Evolutionary conservation across 2,888 invertebrate genomes (phyloP), one percentile per base, ranked within the genome.

Genomic region (Tholera decimalis): DNA sequence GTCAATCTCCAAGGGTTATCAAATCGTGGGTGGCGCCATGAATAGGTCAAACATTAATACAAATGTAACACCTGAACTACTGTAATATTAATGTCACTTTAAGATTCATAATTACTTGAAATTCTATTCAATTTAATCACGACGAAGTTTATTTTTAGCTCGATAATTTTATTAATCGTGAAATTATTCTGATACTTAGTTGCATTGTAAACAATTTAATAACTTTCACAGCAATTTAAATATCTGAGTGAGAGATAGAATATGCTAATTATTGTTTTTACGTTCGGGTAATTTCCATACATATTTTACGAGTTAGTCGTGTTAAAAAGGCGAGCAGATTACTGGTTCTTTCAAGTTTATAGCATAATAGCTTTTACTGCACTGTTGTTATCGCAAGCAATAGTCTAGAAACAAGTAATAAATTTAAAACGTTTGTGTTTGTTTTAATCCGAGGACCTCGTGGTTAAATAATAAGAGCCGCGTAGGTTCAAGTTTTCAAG

Each of bases 181-280:
- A 35, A 74, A 53, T 22, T 53, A 41, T 68, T 49, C 37, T 39
- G 62, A 70, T 56, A 76, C 24, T 43, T 15, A 76, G 28, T 43
- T 15, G 26, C 24, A 49, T 53, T 62, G 62, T 43, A 76, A 72
- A 70, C 62, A 70, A 33, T 47, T 56, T 53, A 33, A 76, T 56
- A 22, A 37, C 20, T 39, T 39, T 44, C 18, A 47, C 24, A 37
- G 30, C 22, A 6, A 43, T 73, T 69, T 54, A 22, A 73, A 65
- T 65, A 54, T 20, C 7, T 9, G n/a, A 43, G 54, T 46, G 20
- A 47, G 26, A 54, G 28, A 69, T 55, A 26, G 22, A 73, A 37
- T 43, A 73, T 73, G 73, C 22, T 24, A 65, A 54, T 53, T 39
- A n/a, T 18, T 28, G 13, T 41, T 44, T 70, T 39, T 64, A 46